Evolutionary conservation across 2,888 invertebrate species (phyloP).

Genomic region (Endotricha flammealis): DNA sequence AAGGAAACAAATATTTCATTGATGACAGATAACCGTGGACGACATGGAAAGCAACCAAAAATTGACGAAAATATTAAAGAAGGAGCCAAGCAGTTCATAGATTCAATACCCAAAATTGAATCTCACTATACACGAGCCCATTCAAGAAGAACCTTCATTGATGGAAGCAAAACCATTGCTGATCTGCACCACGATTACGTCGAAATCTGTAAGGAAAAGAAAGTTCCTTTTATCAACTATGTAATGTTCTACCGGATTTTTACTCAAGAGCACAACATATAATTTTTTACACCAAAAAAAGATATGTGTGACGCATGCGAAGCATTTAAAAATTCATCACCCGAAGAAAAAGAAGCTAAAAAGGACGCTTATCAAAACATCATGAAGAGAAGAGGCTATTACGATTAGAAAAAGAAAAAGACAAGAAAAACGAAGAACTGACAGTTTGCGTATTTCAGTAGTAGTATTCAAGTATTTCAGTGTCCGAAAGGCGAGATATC

Average conservation of each 20-base stretch:
- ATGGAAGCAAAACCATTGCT: conserved; percentile 19
- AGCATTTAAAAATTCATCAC: conserved; percentile 17
- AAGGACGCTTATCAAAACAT: conserved; percentile 22
- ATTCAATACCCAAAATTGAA: conserved; percentile 16
- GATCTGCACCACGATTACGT: conserved; percentile 22
- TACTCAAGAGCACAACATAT: conserved; percentile 22
- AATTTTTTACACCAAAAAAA: conserved; percentile 21
- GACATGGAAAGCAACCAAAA: conserved; percentile 11
- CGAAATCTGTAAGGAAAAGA: conserved; percentile 15
- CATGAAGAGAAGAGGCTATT: conserved; percentile 21
- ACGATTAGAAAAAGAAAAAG: conserved; percentile 22
- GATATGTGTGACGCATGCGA: conserved; percentile 21
- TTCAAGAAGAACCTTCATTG: conserved; percentile 16
- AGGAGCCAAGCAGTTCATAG: conserved; percentile 12
- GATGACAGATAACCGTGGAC: too few species aligned
- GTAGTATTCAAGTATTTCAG: conserved; percentile 33
- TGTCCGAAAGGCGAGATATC: conserved; percentile 32
- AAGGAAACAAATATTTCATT: too few species aligned
- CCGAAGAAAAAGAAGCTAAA: conserved; percentile 23
- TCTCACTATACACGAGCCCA: conserved; percentile 14
- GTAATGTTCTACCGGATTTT: conserved; percentile 24
- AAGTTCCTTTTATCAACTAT: conserved; percentile 11
- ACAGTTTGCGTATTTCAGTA: conserved; percentile 29
- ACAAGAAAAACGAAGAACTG: conserved; percentile 20
- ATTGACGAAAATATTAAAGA: conserved; percentile 14